phyloP scores from a whole-genome alignment of 2,797 vertebrate genomes.

The Trematomus bernacchii region DNA sequence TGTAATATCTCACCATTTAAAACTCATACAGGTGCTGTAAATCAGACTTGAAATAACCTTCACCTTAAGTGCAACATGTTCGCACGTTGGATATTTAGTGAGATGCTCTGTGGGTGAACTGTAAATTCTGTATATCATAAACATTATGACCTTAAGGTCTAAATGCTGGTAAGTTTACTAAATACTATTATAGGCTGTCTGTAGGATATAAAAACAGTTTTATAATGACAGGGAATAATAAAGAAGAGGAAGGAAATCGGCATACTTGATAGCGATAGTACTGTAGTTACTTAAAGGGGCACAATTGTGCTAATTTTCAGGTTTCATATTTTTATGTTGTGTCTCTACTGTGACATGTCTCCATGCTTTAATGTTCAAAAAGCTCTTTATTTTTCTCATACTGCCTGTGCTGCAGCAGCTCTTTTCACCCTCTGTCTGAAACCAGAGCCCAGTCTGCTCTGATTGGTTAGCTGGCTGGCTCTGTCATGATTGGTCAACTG shows the following conservation, averaged over 20 bases:
- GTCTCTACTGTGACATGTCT: too few relatives aligned
- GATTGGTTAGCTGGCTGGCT: too few relatives aligned
- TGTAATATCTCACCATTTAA: constrained; percentile 37
- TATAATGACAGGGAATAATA: constrained; percentile 16
- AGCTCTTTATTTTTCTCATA: too few relatives aligned
- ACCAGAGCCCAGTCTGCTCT: too few relatives aligned
- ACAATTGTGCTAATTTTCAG: neutral
- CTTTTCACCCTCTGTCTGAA: too few relatives aligned
- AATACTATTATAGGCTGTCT: constrained; percentile 45
- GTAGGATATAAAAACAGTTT: constrained; percentile 37
- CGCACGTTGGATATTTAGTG: constrained; percentile 34
- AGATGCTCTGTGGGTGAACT: constrained; percentile 34
- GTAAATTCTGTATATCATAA: constrained; percentile 37
- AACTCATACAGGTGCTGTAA: constrained; percentile 34
- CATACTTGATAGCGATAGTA: neutral
- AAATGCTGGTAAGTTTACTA: constrained; percentile 32
- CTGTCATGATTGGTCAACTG: too few relatives aligned
- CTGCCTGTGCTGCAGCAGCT: too few relatives aligned
- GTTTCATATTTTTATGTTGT: too few relatives aligned
- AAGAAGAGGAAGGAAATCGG: neutral
- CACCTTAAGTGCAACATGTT: constrained; percentile 41
- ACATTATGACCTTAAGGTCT: constrained; percentile 36
- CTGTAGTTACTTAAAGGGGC: neutral
- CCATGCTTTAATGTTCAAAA: too few relatives aligned
- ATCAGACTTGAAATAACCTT: constrained; percentile 45